Evolutionary conservation across 53 echinoderm and acorn worm genomes (phyloP).

Genomic region (Antedon mediterranea): DNA sequence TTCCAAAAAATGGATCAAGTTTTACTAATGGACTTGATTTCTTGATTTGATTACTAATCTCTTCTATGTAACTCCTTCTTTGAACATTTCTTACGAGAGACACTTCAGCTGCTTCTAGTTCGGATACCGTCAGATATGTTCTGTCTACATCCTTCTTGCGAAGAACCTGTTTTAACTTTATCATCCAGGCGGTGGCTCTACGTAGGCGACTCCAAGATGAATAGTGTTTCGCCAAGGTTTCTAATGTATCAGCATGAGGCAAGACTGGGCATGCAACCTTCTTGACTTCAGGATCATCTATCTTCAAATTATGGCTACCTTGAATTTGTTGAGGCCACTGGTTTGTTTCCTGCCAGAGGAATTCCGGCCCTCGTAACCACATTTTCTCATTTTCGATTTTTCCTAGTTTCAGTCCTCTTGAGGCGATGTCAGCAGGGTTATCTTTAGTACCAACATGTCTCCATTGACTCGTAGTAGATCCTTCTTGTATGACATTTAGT

Average conservation of each 20-base stretch:
- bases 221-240: background rate
- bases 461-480: background rate
- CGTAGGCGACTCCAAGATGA: conserved; percentile 6
- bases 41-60: background rate
- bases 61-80: background rate
- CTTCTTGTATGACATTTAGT: background rate
- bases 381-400: background rate
- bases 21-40: background rate
- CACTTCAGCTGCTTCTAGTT: background rate
- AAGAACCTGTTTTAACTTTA: background rate
- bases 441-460: background rate
- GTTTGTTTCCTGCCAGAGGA: background rate
- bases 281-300: conserved; percentile 16
- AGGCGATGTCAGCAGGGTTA: conserved; percentile 12
- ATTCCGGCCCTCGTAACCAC: conserved; percentile 7
- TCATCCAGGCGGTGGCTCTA: background rate
- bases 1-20: background rate
- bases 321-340: background rate
- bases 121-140: background rate
- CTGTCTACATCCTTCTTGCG: background rate
- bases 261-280: background rate
- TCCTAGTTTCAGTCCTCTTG: background rate
- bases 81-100: background rate
- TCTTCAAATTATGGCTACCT: background rate
- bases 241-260: background rate